Evolutionary conservation across 2,888 invertebrate genomes (phyloP).

Genomic region (Anagyrus pseudococci): DNA sequence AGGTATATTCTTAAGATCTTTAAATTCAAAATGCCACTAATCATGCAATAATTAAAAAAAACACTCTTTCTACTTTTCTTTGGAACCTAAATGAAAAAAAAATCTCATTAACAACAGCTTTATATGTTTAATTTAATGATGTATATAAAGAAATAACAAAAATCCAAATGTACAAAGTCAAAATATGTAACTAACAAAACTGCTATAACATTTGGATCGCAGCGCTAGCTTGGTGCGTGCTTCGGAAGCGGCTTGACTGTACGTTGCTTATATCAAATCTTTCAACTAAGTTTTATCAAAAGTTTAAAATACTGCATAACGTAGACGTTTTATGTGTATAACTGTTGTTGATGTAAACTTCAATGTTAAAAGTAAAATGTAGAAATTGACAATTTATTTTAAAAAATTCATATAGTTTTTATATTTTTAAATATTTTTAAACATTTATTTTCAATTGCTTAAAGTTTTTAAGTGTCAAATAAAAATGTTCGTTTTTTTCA

Average conservation of each 20-base stretch:
- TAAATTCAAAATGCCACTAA: too few relatives aligned
- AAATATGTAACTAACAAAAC: slow-evolving; percentile 32
- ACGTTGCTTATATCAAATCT: slow-evolving; percentile 64
- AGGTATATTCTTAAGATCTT: too few relatives aligned
- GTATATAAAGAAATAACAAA: too few relatives aligned
- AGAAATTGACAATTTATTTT: not conserved
- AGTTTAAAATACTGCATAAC: not conserved
- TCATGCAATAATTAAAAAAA: too few relatives aligned
- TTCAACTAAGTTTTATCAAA: slow-evolving; percentile 8
- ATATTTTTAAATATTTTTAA: not conserved
- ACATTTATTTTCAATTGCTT: too few relatives aligned
- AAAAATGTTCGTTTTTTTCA: not conserved
- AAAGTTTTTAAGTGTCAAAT: too few relatives aligned
- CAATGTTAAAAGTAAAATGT: not conserved
- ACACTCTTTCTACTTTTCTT: too few relatives aligned
- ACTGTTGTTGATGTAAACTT: not conserved
- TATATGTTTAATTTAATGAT: too few relatives aligned
- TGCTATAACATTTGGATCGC: slow-evolving; percentile 59
- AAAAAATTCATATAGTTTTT: not conserved
- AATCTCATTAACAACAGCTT: too few relatives aligned
- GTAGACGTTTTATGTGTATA: slow-evolving; percentile 3
- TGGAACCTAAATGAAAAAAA: too few relatives aligned
- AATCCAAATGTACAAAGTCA: slow-evolving; percentile 1
- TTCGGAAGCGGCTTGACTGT: slow-evolving; percentile 91
- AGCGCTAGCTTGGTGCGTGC: slow-evolving; percentile 93